phyloP scores from a whole-genome alignment of 1,140 invertebrate genomes.

The Drosophila guanche region DNA sequence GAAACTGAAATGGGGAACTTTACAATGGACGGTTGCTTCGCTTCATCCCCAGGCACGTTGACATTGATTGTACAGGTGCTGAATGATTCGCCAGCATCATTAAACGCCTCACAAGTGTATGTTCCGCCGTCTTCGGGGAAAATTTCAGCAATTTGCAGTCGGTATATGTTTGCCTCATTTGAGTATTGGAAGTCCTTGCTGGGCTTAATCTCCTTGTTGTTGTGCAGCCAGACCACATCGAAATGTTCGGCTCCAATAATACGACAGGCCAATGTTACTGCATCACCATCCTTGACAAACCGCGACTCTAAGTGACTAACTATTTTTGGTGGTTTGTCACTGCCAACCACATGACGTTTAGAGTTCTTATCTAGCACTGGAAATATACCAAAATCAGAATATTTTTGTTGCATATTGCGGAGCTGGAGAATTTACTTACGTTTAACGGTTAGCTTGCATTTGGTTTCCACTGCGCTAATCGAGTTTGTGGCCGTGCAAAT shows the following conservation, averaged over 20 bases:
- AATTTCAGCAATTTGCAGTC: conserved; percentile 95
- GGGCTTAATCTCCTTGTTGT: conserved; percentile 98
- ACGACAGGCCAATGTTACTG: conserved; percentile 92
- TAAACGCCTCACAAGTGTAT: conserved; percentile 98
- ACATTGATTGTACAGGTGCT: conserved; percentile 95
- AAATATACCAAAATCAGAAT: conserved; percentile 20
- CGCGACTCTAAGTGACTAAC: conserved; percentile 92
- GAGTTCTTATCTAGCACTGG: conserved; percentile 87
- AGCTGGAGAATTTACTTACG: conserved; percentile 85
- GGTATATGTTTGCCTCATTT: conserved; percentile 95
- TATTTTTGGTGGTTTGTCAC: conserved; percentile 91
- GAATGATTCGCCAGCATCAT: conserved; percentile 96
- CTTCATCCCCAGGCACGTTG: conserved; percentile 93
- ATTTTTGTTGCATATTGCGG: not conserved
- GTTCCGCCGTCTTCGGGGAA: conserved; percentile 95
- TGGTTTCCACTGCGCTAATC: conserved; percentile 91
- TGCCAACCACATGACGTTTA: conserved; percentile 83
- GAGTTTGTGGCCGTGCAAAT: conserved; percentile 95
- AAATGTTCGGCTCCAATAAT: conserved; percentile 95
- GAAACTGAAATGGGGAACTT: conserved; percentile 95
- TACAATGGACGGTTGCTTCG: conserved; percentile 92
- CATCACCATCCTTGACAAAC: conserved; percentile 93
- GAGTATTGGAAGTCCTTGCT: conserved; percentile 98
- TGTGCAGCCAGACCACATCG: conserved; percentile 97
- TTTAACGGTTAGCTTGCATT: conserved; percentile 92